Base-by-base conservation (phyloP, 35 echinoderm and acorn worm genomes). In the Amphiura filiformis region DNA sequence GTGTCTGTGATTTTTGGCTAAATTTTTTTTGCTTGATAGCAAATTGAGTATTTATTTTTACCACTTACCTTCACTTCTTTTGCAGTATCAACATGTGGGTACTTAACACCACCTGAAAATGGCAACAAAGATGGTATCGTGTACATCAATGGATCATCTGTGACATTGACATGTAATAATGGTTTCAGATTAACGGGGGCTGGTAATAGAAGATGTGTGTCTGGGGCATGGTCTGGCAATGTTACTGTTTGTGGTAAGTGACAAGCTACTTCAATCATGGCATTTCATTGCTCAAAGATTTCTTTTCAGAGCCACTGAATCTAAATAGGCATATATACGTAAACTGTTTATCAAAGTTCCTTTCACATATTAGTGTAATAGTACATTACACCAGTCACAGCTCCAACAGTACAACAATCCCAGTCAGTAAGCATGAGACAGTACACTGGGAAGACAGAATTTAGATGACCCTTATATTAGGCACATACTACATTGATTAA, bases 51-150 rank as follows among this genome's bases (percentile, higher is more conserved):
- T n/a, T n/a, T n/a, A n/a, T n/a, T n/a, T n/a, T n/a, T n/a, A n/a
- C n/a, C n/a, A n/a, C n/a, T n/a, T n/a, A n/a, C n/a, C n/a, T n/a
- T n/a, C n/a, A n/a, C n/a, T n/a, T 39, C 57, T 37, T 37, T 88
- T 84, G 20, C 81, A 97, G 95, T 91, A 20, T 39, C 81, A 7
- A 91, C 84, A 49, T 97, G 95, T 52, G 88, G 91, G 23, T 90
- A 90, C 57, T 57, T 97, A 31, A 36, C 88, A 41, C 88, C 91
- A 37, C 95, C 95, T 26, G 84, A 65, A 1, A 79, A 90, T 34
- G 95, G 95, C 22, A 78, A 26, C 36, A 97, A 93, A 78, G 33
- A 49, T 3, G 95, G 95, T 23, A 83, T 78, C 4, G 88, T 93
- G 37, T 97, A 97, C 65, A 75, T 93, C 14, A 31, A 47, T 32